Percentiles rank a stretch among this genome's conserved stretches.
These are phyloP conservation scores for Exephanes ischioxanthus DNA, from an alignment of 2,888 invertebrate genomes.

Conservation along the genomic window DNA sequence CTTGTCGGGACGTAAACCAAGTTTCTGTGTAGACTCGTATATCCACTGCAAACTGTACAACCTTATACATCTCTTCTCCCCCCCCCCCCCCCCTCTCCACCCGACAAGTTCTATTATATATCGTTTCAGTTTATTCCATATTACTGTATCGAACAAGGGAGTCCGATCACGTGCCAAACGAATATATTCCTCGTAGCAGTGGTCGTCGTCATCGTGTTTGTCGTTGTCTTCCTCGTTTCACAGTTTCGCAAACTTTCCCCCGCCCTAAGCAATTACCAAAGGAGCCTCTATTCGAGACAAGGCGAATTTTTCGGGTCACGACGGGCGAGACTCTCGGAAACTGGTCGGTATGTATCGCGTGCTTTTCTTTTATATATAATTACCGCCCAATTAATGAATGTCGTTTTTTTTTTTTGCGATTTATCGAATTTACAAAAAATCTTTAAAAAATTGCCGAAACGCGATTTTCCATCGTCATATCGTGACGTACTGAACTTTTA, in stretches of 20 bases:
- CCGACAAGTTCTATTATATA: slow-evolving; percentile 43
- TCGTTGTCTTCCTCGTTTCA: slow-evolving; percentile 10
- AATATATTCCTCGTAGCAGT: slow-evolving; percentile 59
- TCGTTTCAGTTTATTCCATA: slow-evolving; percentile 34
- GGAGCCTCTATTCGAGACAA: slow-evolving; percentile 9
- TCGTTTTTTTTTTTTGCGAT: too few relatives aligned
- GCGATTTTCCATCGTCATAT: too few relatives aligned
- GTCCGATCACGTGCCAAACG: slow-evolving; percentile 63
- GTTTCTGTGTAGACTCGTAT: slow-evolving; percentile 46
- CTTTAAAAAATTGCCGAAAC: too few relatives aligned
- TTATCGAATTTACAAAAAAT: too few relatives aligned
- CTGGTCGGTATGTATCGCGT: too few relatives aligned
- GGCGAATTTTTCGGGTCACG: background rate
- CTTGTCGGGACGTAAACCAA: slow-evolving; percentile 49
- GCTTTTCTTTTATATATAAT: too few relatives aligned
- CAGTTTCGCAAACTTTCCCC: slow-evolving; percentile 34
- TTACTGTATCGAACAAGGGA: slow-evolving; percentile 35
- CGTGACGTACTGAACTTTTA: too few relatives aligned
- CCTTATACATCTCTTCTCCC: slow-evolving; percentile 17
- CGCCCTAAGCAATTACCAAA: slow-evolving; percentile 1
- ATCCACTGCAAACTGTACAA: slow-evolving; percentile 19
- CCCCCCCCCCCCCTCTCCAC: background rate
- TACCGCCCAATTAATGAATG: too few relatives aligned
- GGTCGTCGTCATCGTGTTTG: slow-evolving; percentile 3
- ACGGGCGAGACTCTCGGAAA: too few relatives aligned